Evolutionary conservation across 2,888 invertebrate species (phyloP), one percentile per base, ranked within the genome.

Genomic region (Lasioglossum vierecki): DNA sequence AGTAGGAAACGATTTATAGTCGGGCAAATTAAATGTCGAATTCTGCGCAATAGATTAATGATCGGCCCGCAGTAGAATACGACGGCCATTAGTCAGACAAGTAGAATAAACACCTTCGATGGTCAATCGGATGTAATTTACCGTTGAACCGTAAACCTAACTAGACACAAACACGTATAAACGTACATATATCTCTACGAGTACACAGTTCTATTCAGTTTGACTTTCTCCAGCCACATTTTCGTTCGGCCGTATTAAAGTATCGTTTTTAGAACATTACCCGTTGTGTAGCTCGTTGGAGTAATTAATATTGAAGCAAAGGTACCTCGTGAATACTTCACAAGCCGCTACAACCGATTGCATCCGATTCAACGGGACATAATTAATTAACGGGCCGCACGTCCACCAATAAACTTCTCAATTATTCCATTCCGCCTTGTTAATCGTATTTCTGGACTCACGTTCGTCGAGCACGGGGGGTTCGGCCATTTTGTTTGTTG

Each of bases 311-410:
- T 41, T n/a, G 9, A 30, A 6, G 46, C 41, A 53, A 83, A 81
- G 80, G 68, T 68, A 76, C 13, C 49, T 30, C 72, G n/a, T 46
- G 68, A 73, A 83, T 73, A 30, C 68, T 70, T 57, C 2, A 57
- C 70, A 26, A 71, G 49, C 68, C 22, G 26, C 18, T n/a, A 13
- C 57, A 30, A 30, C n/a, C 53, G 75, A 76, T 76, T 63, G 71
- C 41, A 30, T 57, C 26, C 70, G 46, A 18, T 39, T 60, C 49
- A 76, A 41, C 30, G 74, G 30, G 13, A 49, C 44, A 44, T 80
- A 72, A 82, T 81, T 76, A 82, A 83, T 83, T 76, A 76, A 81
- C 82, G 30, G 39, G 11, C 41, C 76, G 39, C 75, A 41, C 22
- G 60, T 73, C 53, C 71, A 18, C 76, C 72, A 46, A 82, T 82